Evolutionary conservation across 2,797 vertebrate genomes (phyloP).

Genomic region (Malurus leucopterus): DNA sequence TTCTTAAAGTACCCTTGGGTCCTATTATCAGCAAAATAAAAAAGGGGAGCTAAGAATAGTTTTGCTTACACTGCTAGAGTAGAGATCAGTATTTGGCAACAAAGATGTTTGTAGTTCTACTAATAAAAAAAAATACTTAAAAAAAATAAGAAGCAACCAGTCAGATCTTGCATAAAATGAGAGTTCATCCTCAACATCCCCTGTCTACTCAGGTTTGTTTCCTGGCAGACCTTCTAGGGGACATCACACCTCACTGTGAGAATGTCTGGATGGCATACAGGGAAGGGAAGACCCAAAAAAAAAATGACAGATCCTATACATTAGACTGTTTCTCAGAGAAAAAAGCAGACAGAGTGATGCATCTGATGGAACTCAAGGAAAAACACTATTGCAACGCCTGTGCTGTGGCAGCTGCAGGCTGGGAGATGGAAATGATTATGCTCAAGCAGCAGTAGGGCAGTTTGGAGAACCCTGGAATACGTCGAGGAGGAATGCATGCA

Average conservation of each 20-base stretch:
- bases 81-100: conserved; percentile 13
- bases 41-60: conserved; percentile 18
- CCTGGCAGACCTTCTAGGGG: background rate
- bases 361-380: background rate
- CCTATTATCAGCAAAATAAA: background rate
- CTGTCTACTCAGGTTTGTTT: background rate
- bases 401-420: background rate
- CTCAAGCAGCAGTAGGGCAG: background rate
- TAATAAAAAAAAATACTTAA: background rate
- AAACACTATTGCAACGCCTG: background rate
- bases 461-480: background rate
- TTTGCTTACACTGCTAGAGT: conserved; percentile 1
- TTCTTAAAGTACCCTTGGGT: conserved; percentile 29
- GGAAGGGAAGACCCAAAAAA: background rate
- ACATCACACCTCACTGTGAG: background rate
- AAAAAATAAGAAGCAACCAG: background rate
- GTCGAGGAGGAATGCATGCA: background rate
- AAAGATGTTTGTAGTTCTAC: background rate
- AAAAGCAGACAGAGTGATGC: background rate
- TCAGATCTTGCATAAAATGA: background rate
- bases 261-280: background rate
- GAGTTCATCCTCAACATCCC: background rate
- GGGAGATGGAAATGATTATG: background rate
- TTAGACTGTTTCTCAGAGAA: background rate
- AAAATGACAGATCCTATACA: background rate